These are phyloP conservation scores for Sisyra terminalis DNA, from an alignment of 2,888 invertebrate genomes.

Conservation along the genomic window DNA sequence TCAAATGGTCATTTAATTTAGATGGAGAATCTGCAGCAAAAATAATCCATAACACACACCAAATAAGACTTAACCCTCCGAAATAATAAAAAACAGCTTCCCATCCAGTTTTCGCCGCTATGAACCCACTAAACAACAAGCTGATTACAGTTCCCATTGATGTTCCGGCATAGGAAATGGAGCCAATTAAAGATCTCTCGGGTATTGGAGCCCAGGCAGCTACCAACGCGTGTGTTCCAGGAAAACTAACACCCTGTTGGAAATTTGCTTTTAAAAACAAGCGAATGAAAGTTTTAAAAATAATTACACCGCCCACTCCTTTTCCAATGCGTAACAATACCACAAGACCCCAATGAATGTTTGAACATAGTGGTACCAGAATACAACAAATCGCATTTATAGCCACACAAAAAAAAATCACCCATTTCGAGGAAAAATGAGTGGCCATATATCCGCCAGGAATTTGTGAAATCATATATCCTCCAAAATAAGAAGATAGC, in stretches of 20 bases:
- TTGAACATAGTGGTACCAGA: conserved; percentile 56
- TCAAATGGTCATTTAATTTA: conserved; percentile 35
- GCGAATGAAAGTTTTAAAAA: not conserved
- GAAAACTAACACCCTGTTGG: conserved; percentile 64
- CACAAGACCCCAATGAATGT: conserved; percentile 43
- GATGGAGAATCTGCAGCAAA: conserved; percentile 52
- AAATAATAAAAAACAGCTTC: conserved; percentile 71
- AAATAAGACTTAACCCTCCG: conserved; percentile 50
- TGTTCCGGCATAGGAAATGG: conserved; percentile 65
- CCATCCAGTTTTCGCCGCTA: conserved; percentile 57
- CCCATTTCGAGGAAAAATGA: conserved; percentile 73
- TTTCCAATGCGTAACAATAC: conserved; percentile 43
- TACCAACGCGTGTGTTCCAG: conserved; percentile 78
- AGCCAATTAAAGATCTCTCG: conserved; percentile 73
- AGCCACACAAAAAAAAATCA: conserved; percentile 64
- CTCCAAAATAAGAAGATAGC: conserved; percentile 75
- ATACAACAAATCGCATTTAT: conserved; percentile 63
- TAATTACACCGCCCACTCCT: conserved; percentile 55
- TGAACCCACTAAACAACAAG: conserved; percentile 57
- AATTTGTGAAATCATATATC: conserved; percentile 65
- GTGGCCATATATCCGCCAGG: conserved; percentile 67
- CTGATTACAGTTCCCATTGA: conserved; percentile 78
- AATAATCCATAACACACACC: conserved; percentile 57
- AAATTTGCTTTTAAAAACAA: not conserved
- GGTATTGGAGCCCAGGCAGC: conserved; percentile 82